These are phyloP conservation scores for Sparidentex hasta DNA, from an alignment of 2,797 vertebrate species.

Conservation along the genomic window DNA sequence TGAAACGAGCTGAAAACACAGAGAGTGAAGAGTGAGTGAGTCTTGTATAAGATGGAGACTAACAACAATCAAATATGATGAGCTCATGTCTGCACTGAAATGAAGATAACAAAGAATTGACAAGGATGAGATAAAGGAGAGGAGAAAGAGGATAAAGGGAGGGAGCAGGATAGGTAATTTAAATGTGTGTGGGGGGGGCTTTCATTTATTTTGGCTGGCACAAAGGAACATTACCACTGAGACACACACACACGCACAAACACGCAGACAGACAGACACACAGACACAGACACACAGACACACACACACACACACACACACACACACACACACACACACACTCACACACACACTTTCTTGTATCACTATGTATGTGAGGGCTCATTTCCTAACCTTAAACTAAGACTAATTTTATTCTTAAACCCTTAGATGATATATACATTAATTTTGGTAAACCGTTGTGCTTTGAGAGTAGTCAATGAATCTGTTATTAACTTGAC, in stretches of 20 bases:
- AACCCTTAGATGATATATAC: background rate
- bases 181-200: slow-evolving; percentile 4
- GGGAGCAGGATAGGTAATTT: slow-evolving; percentile 34
- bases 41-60: background rate
- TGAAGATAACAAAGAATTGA: slow-evolving; percentile 41
- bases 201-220: slow-evolving; percentile 57
- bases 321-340: slow-evolving; percentile 17
- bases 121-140: slow-evolving; percentile 32
- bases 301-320: slow-evolving; percentile 16
- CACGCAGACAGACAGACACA: too few relatives aligned
- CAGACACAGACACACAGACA: slow-evolving; percentile 4
- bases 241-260: slow-evolving; percentile 13
- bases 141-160: background rate
- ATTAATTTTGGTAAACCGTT: background rate
- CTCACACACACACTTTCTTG: slow-evolving; percentile 4
- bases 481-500: background rate
- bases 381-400: background rate
- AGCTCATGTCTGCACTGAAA: background rate
- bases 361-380: slow-evolving; percentile 18
- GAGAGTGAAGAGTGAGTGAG: background rate
- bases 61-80: slow-evolving; percentile 17
- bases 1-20: background rate
- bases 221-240: slow-evolving; percentile 54
- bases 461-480: background rate
- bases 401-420: background rate